Conservation (phyloP, 2,797 vertebrate genomes). For the Syngnathus rostellatus region DNA sequence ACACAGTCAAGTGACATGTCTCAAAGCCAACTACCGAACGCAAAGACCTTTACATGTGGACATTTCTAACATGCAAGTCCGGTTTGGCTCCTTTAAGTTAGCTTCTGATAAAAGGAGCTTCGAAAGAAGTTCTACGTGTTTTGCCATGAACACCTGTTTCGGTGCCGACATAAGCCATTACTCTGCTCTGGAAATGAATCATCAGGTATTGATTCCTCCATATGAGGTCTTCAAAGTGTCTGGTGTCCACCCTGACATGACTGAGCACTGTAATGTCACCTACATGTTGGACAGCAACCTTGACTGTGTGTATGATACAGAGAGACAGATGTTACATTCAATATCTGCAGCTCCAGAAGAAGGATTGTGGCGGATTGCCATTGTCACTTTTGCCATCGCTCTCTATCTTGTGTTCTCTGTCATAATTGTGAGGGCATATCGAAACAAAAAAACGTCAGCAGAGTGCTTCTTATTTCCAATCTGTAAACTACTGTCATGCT, state of each 20-base stretch:
- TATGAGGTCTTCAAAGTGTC: constrained; percentile 37
- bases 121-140: constrained; percentile 16
- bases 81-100: constrained; percentile 31
- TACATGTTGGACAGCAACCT: constrained; percentile 38
- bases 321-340: constrained; percentile 19
- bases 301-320: constrained; percentile 38
- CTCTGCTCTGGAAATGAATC: constrained; percentile 17
- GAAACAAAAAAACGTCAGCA: neutral
- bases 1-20: constrained; percentile 31
- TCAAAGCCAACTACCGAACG: constrained; percentile 15
- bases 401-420: constrained; percentile 11
- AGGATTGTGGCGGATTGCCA: constrained; percentile 8
- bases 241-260: constrained; percentile 10
- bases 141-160: constrained; percentile 35
- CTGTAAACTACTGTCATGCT: neutral
- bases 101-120: constrained; percentile 5
- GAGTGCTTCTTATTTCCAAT: neutral
- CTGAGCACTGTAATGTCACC: constrained; percentile 11
- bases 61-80: constrained; percentile 15
- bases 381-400: constrained; percentile 15
- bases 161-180: constrained; percentile 34
- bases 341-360: constrained; percentile 18
- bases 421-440: constrained; percentile 19
- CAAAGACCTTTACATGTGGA: constrained; percentile 14
- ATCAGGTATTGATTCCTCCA: constrained; percentile 42